phyloP scores from a whole-genome alignment of 2,113 vertebrate genomes.

The Copsychus sechellarum region DNA sequence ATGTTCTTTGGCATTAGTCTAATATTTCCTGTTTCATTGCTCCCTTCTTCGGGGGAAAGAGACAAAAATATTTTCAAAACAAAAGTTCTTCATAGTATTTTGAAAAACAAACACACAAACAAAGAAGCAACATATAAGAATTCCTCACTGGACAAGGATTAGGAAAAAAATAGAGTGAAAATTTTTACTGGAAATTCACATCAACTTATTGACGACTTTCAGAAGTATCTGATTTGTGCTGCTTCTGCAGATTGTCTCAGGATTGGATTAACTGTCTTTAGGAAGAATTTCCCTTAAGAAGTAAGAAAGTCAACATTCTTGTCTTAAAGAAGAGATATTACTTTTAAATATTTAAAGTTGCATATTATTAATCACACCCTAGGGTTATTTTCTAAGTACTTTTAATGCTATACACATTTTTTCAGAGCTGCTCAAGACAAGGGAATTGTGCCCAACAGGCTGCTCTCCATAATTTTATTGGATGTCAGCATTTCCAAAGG shows the following conservation, averaged over 20 bases:
- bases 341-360: background rate
- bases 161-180: background rate
- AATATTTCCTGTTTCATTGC: background rate
- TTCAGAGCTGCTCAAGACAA: background rate
- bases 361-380: background rate
- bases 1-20: background rate
- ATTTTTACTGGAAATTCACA: background rate
- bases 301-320: background rate
- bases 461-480: background rate
- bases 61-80: background rate
- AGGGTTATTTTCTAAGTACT: background rate
- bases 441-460: background rate
- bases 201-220: background rate
- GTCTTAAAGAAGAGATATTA: background rate
- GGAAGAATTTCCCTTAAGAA: background rate
- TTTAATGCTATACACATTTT: background rate
- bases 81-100: background rate
- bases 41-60: background rate
- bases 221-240: background rate
- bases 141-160: background rate
- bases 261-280: background rate
- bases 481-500: background rate
- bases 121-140: background rate
- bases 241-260: background rate
- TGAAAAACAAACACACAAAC: background rate